phyloP scores from a whole-genome alignment of 2,113 vertebrate genomes.

The Rhinoderma darwinii region DNA sequence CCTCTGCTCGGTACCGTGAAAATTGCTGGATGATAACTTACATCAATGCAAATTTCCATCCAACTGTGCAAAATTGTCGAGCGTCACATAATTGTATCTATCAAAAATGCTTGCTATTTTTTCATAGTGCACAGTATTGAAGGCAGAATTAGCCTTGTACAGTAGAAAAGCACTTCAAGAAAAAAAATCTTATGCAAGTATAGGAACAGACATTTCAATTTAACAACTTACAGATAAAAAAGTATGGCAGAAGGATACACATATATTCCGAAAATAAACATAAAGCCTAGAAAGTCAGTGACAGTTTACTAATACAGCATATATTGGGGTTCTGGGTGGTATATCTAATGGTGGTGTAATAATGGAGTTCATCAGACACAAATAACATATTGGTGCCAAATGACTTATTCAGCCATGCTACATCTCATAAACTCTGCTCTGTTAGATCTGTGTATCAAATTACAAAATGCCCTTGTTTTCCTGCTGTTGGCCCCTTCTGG shows the following conservation, averaged over 20 bases:
- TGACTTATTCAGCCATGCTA: no score
- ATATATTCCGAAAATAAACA: not conserved
- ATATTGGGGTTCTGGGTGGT: not conserved
- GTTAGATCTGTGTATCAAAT: no score
- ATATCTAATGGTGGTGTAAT: not conserved
- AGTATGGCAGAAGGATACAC: not conserved
- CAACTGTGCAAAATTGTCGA: constrained; percentile 37
- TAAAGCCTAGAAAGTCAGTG: not conserved
- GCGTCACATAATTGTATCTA: not conserved
- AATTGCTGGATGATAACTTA: constrained; percentile 22
- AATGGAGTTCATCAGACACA: no score
- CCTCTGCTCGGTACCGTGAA: constrained; percentile 7
- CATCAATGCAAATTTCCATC: constrained; percentile 40
- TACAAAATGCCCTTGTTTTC: no score
- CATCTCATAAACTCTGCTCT: no score
- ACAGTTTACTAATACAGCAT: not conserved
- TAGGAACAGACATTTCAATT: not conserved
- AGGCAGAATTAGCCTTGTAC: constrained; percentile 6
- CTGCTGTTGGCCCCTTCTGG: no score
- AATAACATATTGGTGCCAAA: no score
- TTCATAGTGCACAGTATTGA: constrained; percentile 16
- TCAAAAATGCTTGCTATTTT: constrained; percentile 30
- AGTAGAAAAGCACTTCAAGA: constrained; percentile 11
- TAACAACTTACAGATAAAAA: not conserved
- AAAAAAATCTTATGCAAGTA: not conserved